These are phyloP conservation scores for Peromyscus polionotus DNA, from an alignment of 2,113 vertebrate species.

Conservation along the genomic window DNA sequence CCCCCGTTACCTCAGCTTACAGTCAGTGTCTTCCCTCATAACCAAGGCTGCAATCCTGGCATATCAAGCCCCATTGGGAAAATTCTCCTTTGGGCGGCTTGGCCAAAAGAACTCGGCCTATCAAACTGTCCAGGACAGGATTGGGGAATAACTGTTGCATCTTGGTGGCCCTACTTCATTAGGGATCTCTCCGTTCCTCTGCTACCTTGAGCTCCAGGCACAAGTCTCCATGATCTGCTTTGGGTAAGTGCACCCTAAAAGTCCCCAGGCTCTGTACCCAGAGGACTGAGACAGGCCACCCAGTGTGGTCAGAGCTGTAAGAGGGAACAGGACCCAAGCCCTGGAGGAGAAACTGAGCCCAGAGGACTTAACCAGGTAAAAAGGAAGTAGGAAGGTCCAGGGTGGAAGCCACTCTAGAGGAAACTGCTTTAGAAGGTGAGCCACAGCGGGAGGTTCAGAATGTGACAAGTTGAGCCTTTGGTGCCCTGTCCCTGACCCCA, in stretches of 20 bases:
- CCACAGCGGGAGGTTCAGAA: neutral
- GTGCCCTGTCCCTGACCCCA: neutral
- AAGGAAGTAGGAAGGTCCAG: neutral
- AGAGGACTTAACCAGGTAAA: neutral
- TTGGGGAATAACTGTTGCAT: rapidly evolving
- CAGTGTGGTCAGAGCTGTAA: neutral
- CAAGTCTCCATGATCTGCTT: neutral
- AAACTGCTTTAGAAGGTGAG: neutral
- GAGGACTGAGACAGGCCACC: neutral
- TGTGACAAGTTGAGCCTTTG: neutral
- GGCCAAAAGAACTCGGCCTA: neutral
- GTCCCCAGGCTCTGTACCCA: neutral
- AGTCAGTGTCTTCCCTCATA: neutral
- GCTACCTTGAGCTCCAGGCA: neutral
- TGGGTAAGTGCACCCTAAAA: neutral
- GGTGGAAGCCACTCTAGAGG: neutral
- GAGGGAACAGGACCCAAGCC: neutral
- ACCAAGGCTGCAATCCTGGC: neutral
- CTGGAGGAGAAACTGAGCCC: neutral
- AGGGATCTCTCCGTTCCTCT: neutral
- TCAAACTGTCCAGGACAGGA: neutral
- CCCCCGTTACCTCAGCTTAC: neutral
- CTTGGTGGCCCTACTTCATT: neutral
- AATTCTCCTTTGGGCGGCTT: neutral
- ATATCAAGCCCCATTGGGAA: neutral